Base-by-base conservation (phyloP, 2,888 invertebrate species). In the Campoletis raptor region DNA sequence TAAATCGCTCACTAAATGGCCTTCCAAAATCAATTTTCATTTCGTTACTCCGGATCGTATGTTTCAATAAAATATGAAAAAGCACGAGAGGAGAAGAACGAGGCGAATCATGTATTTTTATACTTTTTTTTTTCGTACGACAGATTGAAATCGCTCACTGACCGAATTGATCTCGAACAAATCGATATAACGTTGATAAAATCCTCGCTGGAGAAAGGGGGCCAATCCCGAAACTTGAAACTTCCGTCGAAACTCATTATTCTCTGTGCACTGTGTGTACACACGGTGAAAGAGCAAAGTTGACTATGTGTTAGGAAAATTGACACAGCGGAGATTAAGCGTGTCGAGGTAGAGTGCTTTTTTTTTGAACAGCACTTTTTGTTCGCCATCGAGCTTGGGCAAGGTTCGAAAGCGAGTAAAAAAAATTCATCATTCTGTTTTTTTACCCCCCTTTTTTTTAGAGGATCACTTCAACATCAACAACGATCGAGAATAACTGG, bases 111-210 rank as follows among this genome's bases (percentile, higher is more conserved):
- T 61, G 61, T 61, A 61, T 30, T 61, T 61, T 30, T 61, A 1
- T 30, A 30, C 30, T 30, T 73, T 57, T 73, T 73, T 52, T 73
- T 48, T 57, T 76, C n/a, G 12, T 57, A 24, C 45, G 24, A n/a
- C 21, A 12, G 24, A 79, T 54, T 24, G 12, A 79, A 79, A 69
- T 45, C 42, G 45, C n/a, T 76, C 64, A 76, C 45, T 64, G 64
- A 30, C n/a, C 69, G 42, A 69, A 70, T 30, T 79, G 42, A 21
- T 52, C 57, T 70, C 57, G 42, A 57, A 69, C 54, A 61, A 57
- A 48, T 85, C 69, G 69, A 78, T 77, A 82, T 40, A 67, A 70
- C 42, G 54, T 66, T 66, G 77, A 85, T 77, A 66, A 85, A 74
- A 76, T 54, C 36, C 45, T n/a, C 66, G 36, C 37, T 52, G 40